These are phyloP conservation scores for Philereme transversata DNA, from an alignment of 2,888 invertebrate species.

Conservation along the genomic window DNA sequence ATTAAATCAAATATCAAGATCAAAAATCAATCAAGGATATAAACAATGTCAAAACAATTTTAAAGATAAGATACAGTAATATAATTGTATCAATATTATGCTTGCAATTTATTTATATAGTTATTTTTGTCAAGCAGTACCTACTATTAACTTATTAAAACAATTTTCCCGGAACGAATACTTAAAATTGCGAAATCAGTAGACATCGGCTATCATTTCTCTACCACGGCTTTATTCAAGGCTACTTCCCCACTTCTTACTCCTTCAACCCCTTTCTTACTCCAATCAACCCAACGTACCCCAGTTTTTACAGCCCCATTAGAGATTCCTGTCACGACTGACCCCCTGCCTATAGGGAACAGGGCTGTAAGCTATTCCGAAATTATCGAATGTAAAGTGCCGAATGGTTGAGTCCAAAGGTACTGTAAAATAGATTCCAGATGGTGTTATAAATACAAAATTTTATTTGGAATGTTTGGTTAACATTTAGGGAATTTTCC, in stretches of 20 bases:
- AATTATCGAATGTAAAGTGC: constrained; percentile 23
- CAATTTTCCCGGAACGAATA: too few relatives aligned
- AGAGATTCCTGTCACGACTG: constrained; percentile 68
- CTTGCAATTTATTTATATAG: too few relatives aligned
- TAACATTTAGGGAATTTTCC: too few relatives aligned
- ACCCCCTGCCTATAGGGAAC: constrained; percentile 46
- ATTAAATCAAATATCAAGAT: too few relatives aligned
- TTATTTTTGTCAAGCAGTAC: too few relatives aligned
- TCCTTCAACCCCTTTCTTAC: not conserved
- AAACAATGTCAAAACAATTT: too few relatives aligned
- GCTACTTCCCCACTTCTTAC: not conserved
- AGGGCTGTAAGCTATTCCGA: constrained; percentile 21
- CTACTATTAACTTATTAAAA: too few relatives aligned
- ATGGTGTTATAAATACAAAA: not conserved
- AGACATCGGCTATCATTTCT: not conserved
- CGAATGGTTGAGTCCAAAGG: constrained; percentile 13
- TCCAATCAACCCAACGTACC: not conserved
- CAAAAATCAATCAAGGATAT: too few relatives aligned
- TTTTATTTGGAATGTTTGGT: not conserved
- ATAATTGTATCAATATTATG: too few relatives aligned
- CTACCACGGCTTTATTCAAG: not conserved
- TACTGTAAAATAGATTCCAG: constrained; percentile 29
- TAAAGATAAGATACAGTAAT: too few relatives aligned
- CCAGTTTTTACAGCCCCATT: constrained; percentile 66
- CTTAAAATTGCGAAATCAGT: too few relatives aligned